These are phyloP conservation scores for Cephus pygmeus DNA, from an alignment of 2,888 invertebrate genomes.

Conservation along the genomic window DNA sequence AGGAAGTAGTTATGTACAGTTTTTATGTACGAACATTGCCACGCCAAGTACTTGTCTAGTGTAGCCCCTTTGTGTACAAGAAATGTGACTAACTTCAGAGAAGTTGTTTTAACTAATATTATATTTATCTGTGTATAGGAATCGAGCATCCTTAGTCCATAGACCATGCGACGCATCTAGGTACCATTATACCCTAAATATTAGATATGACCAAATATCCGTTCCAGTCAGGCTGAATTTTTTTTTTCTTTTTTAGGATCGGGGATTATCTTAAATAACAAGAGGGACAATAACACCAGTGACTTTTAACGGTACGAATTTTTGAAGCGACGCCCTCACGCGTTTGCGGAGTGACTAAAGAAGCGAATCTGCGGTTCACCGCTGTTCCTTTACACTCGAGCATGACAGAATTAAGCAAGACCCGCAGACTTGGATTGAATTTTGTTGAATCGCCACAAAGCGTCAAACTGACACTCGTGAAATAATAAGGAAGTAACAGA, in stretches of 20 bases:
- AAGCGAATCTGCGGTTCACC: neutral
- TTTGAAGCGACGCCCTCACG: neutral
- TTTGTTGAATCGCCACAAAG: neutral
- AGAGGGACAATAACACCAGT: neutral
- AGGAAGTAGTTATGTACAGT: slow-evolving; percentile 30
- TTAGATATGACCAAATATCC: neutral
- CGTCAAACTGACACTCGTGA: neutral
- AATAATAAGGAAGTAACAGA: neutral
- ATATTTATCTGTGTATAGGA: neutral
- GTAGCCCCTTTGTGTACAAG: neutral
- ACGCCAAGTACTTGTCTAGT: neutral
- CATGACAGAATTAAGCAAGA: neutral
- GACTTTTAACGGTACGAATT: neutral
- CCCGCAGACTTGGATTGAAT: neutral
- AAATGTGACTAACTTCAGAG: neutral
- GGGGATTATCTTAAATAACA: neutral
- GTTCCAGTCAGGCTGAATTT: neutral
- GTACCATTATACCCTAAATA: neutral
- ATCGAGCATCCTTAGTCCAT: neutral
- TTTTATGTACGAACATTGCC: neutral
- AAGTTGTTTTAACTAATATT: neutral
- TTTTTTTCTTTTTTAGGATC: neutral
- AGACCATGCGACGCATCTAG: neutral
- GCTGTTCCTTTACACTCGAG: neutral
- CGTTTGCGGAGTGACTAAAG: neutral